A percentile compares a stretch with the other conserved stretches of the same genome.
These are phyloP conservation scores for Bostrychus sinensis DNA, from an alignment of 2,113 vertebrate species.

Conservation along the genomic window DNA sequence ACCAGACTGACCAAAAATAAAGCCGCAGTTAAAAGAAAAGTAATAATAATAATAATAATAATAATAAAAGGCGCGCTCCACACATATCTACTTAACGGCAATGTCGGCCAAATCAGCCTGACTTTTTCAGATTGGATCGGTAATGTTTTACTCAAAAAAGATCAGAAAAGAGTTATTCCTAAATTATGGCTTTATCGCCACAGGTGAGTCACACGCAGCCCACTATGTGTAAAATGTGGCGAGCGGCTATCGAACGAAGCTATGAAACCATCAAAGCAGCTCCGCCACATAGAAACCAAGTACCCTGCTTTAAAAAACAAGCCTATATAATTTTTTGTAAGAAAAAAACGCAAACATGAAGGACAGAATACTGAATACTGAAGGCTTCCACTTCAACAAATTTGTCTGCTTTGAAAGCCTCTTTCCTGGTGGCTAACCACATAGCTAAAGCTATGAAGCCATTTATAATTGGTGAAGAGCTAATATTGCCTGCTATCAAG, in stretches of 20 bases:
- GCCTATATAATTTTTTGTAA: conserved; percentile 24
- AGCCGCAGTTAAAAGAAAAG: too few species aligned
- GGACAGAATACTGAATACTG: background rate
- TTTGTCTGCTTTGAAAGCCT: background rate
- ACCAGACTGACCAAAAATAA: too few species aligned
- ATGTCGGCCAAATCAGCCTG: too few species aligned
- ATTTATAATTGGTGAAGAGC: background rate
- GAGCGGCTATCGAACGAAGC: background rate
- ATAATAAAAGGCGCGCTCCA: too few species aligned
- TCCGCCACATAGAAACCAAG: background rate
- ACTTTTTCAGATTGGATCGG: too few species aligned
- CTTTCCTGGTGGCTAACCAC: background rate
- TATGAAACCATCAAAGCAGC: background rate
- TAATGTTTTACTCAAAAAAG: too few species aligned
- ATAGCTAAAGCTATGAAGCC: background rate
- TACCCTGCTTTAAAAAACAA: conserved; percentile 25
- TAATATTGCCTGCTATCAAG: background rate
- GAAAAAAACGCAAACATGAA: background rate
- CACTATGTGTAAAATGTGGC: background rate
- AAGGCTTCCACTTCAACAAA: background rate
- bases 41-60: too few species aligned
- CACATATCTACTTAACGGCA: too few species aligned
- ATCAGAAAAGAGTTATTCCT: too few species aligned
- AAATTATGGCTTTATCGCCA: too few species aligned
- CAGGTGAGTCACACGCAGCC: too few species aligned